These are phyloP conservation scores for Trichopoda pennipes DNA, from an alignment of 2,888 invertebrate species.

Conservation along the genomic window DNA sequence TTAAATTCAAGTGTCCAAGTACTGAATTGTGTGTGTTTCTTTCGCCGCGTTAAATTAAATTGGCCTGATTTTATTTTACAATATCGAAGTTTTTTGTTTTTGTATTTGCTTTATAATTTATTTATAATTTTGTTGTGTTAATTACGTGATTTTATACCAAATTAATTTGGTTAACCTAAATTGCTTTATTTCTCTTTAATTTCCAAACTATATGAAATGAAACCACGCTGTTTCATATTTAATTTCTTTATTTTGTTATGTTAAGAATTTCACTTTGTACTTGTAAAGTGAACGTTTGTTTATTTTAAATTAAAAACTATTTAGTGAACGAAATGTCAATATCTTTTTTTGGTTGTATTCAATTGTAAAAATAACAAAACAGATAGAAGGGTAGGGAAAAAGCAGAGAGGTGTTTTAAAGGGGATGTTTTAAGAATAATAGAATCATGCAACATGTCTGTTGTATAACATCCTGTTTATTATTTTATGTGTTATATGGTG, in stretches of 20 bases:
- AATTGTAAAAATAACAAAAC: neutral
- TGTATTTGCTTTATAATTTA: neutral
- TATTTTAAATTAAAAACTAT: neutral
- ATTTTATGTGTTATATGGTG: no score
- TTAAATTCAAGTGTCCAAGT: constrained; percentile 6
- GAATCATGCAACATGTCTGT: no score
- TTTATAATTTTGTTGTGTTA: constrained; percentile 41
- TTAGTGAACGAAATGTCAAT: constrained; percentile 13
- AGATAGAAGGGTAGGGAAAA: constrained; percentile 8
- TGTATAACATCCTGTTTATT: no score
- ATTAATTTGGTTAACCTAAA: constrained; percentile 64
- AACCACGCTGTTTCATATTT: constrained; percentile 8
- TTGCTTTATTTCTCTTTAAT: constrained; percentile 40
- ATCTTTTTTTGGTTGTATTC: constrained; percentile 17
- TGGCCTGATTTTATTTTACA: constrained; percentile 38
- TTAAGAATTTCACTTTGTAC: constrained; percentile 2
- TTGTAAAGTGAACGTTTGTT: constrained; percentile 42
- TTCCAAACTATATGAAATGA: constrained; percentile 26
- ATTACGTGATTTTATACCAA: constrained; percentile 43
- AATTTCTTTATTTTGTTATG: constrained; percentile 24
- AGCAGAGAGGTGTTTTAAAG: neutral
- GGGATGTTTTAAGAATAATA: no score
- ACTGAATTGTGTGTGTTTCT: constrained; percentile 1
- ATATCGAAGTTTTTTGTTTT: neutral
- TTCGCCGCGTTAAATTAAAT: neutral